Evolutionary conservation across 2,113 vertebrate species (phyloP), one percentile per base, ranked within the genome.

Genomic region (Tor tambroides): DNA sequence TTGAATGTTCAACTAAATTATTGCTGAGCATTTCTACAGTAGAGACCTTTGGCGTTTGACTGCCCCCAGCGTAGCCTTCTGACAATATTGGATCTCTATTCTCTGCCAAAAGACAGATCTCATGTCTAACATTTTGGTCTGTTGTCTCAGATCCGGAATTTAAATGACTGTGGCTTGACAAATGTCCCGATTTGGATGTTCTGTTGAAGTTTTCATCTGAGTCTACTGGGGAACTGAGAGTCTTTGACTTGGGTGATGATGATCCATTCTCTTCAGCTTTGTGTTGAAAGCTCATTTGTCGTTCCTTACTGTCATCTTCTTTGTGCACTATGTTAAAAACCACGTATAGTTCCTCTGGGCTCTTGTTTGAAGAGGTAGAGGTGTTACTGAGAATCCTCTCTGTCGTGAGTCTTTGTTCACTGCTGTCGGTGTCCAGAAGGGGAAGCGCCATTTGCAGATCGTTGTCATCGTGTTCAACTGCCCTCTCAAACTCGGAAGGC

Each of bases 291-390:
- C 71, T 86, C 80, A 19, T 74, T 35, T 85, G 63, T 79, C 69
- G 46, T 78, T 79, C 81, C 59, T 84, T 14, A 0, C 19, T 28
- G 43, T 74, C 87, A 11, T 92, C 89, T 75, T 91, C 91, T 83
- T 90, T 92, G 17, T 93, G 92, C 65, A 93, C 90, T 21, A 96
- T 92, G 43, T 96, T 96, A 80, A 96, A 94, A 74, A 95, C 92
- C 4, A 96, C 93, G 83, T 94, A 93, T 21, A 95, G 83, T 2
- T 95, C 92, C 80, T 93, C 92, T 3, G 71, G 14, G 49, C 65
- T 54, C 85, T 56, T 91, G 12, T 87, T 85, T 0, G 75, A 6
- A 4, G 84, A 30, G n/a, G 1, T 54, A 0, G 11, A 19, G 3
- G 63, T 23, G 28, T 1, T 81, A 23, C 32, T 11, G 84, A 59